A percentile compares a stretch with the other conserved stretches of the same genome.
Evolutionary conservation across 2,113 vertebrate species (phyloP).

Genomic region (Dicrurus megarhynchus): DNA sequence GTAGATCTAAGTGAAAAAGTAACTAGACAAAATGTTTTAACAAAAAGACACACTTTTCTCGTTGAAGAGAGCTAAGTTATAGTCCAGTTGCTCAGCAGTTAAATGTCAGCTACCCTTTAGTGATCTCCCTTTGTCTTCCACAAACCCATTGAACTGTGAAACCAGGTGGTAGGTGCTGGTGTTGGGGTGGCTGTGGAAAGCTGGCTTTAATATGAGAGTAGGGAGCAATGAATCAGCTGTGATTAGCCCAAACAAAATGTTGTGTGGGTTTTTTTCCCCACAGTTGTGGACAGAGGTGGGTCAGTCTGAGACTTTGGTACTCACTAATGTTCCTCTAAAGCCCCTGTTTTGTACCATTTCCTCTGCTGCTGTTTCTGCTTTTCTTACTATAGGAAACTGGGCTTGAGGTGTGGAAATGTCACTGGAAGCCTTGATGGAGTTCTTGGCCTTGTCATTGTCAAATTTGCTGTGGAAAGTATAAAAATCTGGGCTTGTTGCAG

Average conservation of each 20-base stretch:
- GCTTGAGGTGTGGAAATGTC: background rate
- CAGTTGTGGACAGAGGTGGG: background rate
- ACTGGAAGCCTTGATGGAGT: background rate
- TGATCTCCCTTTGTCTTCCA: background rate
- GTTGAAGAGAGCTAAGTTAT: background rate
- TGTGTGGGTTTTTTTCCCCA: background rate
- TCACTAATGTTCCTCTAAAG: background rate
- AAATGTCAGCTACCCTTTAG: background rate
- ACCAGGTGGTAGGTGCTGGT: background rate
- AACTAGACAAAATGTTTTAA: background rate
- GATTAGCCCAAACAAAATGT: background rate
- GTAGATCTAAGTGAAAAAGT: background rate
- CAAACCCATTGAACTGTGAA: background rate
- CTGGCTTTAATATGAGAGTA: background rate
- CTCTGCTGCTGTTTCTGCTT: background rate
- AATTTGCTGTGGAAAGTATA: background rate
- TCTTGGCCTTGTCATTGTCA: background rate
- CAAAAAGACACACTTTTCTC: background rate
- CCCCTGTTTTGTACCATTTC: background rate
- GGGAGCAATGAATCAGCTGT: background rate
- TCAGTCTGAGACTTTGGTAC: background rate
- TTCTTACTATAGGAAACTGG: background rate
- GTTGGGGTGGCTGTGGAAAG: background rate
- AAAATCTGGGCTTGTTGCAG: background rate
- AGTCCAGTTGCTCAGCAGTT: background rate